These are phyloP conservation scores for Orchestia grillus DNA, from an alignment of 1,140 invertebrate genomes.

Conservation along the genomic window DNA sequence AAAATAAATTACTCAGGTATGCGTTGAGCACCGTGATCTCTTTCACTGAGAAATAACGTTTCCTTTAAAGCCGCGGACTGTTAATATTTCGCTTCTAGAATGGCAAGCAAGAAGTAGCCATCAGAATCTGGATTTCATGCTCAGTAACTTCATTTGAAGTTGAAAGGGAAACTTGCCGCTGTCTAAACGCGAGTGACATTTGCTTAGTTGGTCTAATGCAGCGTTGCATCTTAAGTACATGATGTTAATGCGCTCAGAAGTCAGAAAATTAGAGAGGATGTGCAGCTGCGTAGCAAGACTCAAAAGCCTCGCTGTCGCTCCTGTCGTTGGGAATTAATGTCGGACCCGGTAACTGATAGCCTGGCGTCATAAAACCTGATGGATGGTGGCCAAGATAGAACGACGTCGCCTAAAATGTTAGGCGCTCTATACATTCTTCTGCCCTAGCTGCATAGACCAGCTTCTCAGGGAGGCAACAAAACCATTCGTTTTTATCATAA, in stretches of 20 bases:
- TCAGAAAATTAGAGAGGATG: constrained; percentile 29
- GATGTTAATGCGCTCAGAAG: constrained; percentile 23
- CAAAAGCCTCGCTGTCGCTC: background rate
- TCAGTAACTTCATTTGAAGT: background rate
- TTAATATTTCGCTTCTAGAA: background rate
- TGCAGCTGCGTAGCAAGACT: constrained; percentile 17
- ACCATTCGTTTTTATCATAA: background rate
- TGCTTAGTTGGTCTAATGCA: background rate
- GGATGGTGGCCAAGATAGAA: constrained; percentile 33
- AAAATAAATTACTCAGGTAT: background rate
- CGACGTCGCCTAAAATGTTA: constrained; percentile 7
- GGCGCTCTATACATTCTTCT: background rate
- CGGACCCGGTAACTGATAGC: background rate
- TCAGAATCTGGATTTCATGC: constrained; percentile 4
- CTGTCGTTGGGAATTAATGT: constrained; percentile 44
- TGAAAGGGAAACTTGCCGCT: background rate
- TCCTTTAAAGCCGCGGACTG: background rate
- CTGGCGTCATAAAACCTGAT: constrained; percentile 42
- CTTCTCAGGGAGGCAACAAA: background rate
- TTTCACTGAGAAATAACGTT: too few relatives aligned
- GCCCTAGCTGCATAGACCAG: background rate
- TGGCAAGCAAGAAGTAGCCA: background rate
- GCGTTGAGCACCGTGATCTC: background rate
- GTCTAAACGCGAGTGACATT: background rate
- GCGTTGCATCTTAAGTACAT: background rate